Base-by-base conservation (phyloP, 2,888 invertebrate genomes). In the Suillia variegata region DNA sequence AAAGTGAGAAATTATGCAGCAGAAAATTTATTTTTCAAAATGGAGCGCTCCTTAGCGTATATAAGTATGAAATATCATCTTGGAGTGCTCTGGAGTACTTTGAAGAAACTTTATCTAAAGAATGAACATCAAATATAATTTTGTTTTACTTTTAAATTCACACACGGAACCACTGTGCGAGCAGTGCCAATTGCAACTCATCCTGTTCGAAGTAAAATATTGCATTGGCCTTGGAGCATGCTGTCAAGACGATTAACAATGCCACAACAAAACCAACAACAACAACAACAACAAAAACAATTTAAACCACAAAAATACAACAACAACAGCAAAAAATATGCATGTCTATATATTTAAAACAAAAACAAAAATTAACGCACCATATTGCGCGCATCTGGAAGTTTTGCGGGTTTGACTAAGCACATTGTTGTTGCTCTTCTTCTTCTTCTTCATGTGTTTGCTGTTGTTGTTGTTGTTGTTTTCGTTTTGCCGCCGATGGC, bases 191-290 rank as follows among this genome's bases (percentile, higher is more conserved):
- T 45, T 45, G 45, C 45, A 45, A 20, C 45, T 45, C 45, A 20
- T 45, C 45, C 45, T 45, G 45, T 45, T 38, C 18, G 18, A 20
- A 45, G 68, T 75, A 71, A 75, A 75, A 71, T 77, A 77, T 76
- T 71, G 72, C 75, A 70, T 67, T 75, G 75, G 75, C 75, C 75
- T 75, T 75, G 75, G 68, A 71, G 71, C 67, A 67, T 31, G 62
- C 71, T 72, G 75, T 75, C 77, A 74, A 75, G 76, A 70, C 75
- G 75, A 71, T 75, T 75, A 75, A 76, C 76, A 63, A 54, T 64
- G 60, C 64, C 62, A 59, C 59, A 61, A 54, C 66, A 57, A 42
- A 58, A 62, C 56, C 58, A 62, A 31, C 61, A 61, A 52, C 62
- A 57, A 42, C 10, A 38, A 33, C 33, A 47, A 10, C 31, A 21